These are phyloP conservation scores for Aphaenogaster floridana DNA, from an alignment of 1,140 invertebrate genomes.

Conservation along the genomic window DNA sequence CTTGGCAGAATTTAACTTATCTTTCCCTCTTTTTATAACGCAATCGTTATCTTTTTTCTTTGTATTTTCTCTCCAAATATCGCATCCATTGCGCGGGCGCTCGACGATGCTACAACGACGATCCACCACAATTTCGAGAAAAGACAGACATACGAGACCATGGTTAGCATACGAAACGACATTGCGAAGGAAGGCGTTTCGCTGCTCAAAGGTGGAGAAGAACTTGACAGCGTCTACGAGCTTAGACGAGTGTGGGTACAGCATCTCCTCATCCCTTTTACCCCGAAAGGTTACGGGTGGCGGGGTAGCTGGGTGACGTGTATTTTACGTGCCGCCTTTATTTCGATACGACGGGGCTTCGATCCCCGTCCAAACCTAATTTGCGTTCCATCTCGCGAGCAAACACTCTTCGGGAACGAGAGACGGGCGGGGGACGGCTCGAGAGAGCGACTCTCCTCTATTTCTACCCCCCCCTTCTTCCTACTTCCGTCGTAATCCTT, in stretches of 20 bases:
- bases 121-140: conserved; percentile 44
- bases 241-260: conserved; percentile 21
- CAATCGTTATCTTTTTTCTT: neutral
- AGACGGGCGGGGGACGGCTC: conserved; percentile 16
- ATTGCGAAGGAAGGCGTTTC: conserved; percentile 57
- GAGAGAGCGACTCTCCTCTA: conserved; percentile 52
- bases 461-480: conserved; percentile 15
- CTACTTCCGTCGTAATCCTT: conserved; percentile 49
- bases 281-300: conserved; percentile 64
- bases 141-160: conserved; percentile 19
- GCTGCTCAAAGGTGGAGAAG: conserved; percentile 52
- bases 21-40: too few species aligned
- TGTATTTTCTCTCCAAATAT: neutral
- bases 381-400: conserved; percentile 85
- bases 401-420: conserved; percentile 80
- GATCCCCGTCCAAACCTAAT: conserved; percentile 85
- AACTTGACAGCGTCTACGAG: conserved; percentile 54
- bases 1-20: too few species aligned
- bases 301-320: conserved; percentile 73
- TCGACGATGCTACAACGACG: neutral
- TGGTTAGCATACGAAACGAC: conserved; percentile 64
- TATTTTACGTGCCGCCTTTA: conserved; percentile 84
- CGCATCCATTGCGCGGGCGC: neutral
- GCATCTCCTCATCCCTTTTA: conserved; percentile 43
- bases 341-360: conserved; percentile 84